Conservation (phyloP, 2,888 invertebrate species). For the Sinodicranocentrus sp. region DNA sequence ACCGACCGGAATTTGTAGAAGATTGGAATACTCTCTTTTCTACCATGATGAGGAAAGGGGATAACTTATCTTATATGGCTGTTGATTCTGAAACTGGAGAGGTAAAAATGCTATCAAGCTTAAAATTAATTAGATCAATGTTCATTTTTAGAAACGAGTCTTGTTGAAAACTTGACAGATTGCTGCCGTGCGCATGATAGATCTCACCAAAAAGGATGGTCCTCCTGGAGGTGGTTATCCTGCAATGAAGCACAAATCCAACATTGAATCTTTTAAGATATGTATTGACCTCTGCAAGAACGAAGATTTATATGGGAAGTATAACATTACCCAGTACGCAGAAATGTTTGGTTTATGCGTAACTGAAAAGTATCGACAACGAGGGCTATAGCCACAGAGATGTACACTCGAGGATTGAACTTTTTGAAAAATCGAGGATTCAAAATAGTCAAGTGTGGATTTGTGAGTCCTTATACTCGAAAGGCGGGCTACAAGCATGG, state of each 20-base stretch:
- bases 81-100: slow-evolving; percentile 50
- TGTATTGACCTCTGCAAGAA: slow-evolving; percentile 22
- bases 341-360: slow-evolving; percentile 64
- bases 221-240: neutral
- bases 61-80: slow-evolving; percentile 49
- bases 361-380: slow-evolving; percentile 40
- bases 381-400: slow-evolving; percentile 52
- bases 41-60: slow-evolving; percentile 26
- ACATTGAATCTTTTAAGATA: neutral
- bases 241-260: slow-evolving; percentile 13
- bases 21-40: slow-evolving; percentile 33
- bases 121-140: neutral
- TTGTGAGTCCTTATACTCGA: slow-evolving; percentile 59
- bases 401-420: slow-evolving; percentile 53
- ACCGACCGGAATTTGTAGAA: slow-evolving; percentile 14
- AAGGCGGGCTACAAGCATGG: slow-evolving; percentile 57
- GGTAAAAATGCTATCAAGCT: too few species aligned
- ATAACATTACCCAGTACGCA: slow-evolving; percentile 37
- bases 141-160: too few species aligned
- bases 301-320: slow-evolving; percentile 30
- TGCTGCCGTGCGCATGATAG: slow-evolving; percentile 45
- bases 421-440: slow-evolving; percentile 39
- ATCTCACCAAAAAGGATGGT: slow-evolving; percentile 25
- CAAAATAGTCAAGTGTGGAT: slow-evolving; percentile 49
- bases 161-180: slow-evolving; percentile 40